A percentile compares a stretch with the other conserved stretches of the same genome.
phyloP scores from a whole-genome alignment of 2,797 vertebrate species.

The Epinephelus coioides region DNA sequence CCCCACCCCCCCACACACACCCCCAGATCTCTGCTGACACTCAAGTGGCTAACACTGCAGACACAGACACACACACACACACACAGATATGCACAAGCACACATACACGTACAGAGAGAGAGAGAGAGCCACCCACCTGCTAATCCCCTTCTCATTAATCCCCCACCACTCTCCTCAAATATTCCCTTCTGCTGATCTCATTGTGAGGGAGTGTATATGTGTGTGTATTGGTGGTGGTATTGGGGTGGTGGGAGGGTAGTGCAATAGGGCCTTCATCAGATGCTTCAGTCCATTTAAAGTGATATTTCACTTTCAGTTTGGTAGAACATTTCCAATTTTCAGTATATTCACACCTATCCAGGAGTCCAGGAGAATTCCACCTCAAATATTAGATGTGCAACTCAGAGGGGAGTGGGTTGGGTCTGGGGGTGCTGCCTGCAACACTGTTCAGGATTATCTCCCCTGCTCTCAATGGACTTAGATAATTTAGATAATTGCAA shows the following conservation, averaged over 20 bases:
- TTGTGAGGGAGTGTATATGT: conserved; percentile 48
- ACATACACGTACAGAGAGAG: neutral
- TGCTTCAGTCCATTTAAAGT: conserved; percentile 36
- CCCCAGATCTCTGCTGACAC: conserved; percentile 70
- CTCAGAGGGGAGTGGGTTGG: neutral
- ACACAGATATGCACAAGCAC: neutral
- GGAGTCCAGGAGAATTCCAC: neutral
- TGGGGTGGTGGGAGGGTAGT: neutral
- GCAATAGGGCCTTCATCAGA: conserved; percentile 44
- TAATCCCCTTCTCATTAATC: conserved; percentile 98
- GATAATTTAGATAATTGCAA: conserved; percentile 5
- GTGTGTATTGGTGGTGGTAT: conserved; percentile 30
- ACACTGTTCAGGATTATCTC: neutral
- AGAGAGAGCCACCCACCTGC: conserved; percentile 80
- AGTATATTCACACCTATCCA: conserved; percentile 21
- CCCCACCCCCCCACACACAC: neutral
- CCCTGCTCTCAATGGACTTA: neutral
- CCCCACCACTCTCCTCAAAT: conserved; percentile 88
- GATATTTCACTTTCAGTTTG: conserved; percentile 40
- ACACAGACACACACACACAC: conserved; percentile 13
- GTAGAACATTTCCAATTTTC: conserved; percentile 32
- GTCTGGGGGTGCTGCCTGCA: neutral
- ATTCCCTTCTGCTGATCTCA: conserved; percentile 76
- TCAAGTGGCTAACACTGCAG: conserved; percentile 66
- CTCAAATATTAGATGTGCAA: conserved; percentile 3